A percentile compares a stretch with the other conserved stretches of the same genome.
Evolutionary conservation across 2,797 vertebrate genomes (phyloP).

Genomic region (Enteromius fasciolatus): DNA sequence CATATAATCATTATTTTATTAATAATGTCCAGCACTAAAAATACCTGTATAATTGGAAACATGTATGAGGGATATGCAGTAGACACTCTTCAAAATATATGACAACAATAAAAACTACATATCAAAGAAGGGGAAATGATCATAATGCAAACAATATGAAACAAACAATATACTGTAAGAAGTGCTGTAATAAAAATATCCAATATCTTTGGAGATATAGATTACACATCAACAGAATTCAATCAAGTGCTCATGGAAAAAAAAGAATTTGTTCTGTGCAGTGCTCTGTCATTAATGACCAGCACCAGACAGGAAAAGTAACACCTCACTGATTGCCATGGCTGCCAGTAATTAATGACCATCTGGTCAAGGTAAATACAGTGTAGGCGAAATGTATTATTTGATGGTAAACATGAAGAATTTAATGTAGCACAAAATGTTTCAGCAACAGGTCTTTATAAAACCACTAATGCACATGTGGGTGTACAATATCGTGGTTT

Average conservation of each 20-base stretch:
- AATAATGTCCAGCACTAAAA: not conserved
- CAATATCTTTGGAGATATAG: too few species aligned
- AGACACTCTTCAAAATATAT: slow-evolving; percentile 2
- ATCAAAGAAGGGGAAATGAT: not conserved
- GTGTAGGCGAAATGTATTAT: not conserved
- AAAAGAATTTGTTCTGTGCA: not conserved
- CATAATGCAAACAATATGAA: not conserved
- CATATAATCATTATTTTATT: slow-evolving; percentile 1
- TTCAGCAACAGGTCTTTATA: slow-evolving; percentile 1
- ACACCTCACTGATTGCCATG: slow-evolving; percentile 20
- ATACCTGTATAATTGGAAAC: slow-evolving; percentile 1
- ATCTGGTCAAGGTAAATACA: not conserved
- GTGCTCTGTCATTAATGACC: slow-evolving; percentile 1
- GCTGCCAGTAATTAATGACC: not conserved
- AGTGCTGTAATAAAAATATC: too few species aligned
- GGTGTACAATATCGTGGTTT: not conserved
- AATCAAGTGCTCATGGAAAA: not conserved
- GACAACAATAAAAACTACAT: not conserved
- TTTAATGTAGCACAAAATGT: not conserved
- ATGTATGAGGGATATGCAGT: not conserved
- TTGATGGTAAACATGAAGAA: not conserved
- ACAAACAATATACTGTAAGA: too few species aligned
- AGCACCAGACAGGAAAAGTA: not conserved
- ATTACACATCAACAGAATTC: too few species aligned
- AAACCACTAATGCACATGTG: slow-evolving; percentile 3